Evolutionary conservation across 1,140 invertebrate genomes (phyloP).

Genomic region (Lycorma delicatula): DNA sequence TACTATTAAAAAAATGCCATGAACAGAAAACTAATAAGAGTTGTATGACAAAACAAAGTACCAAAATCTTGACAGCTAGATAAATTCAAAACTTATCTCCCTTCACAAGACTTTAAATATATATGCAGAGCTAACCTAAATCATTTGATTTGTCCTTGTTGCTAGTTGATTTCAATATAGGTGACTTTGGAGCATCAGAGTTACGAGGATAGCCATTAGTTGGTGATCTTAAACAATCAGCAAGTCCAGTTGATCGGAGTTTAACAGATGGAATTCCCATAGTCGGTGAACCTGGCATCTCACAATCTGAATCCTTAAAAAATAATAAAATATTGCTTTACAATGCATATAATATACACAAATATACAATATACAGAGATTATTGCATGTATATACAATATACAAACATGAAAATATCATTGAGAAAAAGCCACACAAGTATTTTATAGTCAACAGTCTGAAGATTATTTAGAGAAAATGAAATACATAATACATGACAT

Average conservation of each 20-base stretch:
- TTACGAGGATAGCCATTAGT: constrained; percentile 37
- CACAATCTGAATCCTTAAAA: constrained; percentile 5
- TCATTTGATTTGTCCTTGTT: constrained; percentile 5
- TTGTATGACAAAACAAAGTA: too few species aligned
- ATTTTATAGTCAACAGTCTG: too few species aligned
- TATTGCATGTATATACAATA: too few species aligned
- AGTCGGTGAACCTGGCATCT: constrained; percentile 20
- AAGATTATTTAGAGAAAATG: too few species aligned
- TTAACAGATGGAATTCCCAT: constrained; percentile 34
- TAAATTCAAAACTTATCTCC: constrained; percentile 14
- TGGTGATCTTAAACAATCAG: constrained; percentile 39
- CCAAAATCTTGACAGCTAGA: too few species aligned
- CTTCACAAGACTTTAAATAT: constrained; percentile 12
- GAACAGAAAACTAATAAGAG: too few species aligned
- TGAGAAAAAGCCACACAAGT: too few species aligned
- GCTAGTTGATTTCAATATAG: constrained; percentile 37
- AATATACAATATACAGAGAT: too few species aligned
- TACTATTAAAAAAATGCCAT: too few species aligned
- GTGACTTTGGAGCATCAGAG: constrained; percentile 36
- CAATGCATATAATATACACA: neutral
- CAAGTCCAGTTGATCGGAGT: constrained; percentile 37
- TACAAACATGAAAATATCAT: too few species aligned
- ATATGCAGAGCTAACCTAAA: constrained; percentile 9
- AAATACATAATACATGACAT: too few species aligned
- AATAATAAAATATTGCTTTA: neutral